Percentiles rank a stretch among this genome's conserved stretches.
These are phyloP conservation scores for Rapana venosa DNA, from an alignment of 2,888 invertebrate species.

Conservation along the genomic window DNA sequence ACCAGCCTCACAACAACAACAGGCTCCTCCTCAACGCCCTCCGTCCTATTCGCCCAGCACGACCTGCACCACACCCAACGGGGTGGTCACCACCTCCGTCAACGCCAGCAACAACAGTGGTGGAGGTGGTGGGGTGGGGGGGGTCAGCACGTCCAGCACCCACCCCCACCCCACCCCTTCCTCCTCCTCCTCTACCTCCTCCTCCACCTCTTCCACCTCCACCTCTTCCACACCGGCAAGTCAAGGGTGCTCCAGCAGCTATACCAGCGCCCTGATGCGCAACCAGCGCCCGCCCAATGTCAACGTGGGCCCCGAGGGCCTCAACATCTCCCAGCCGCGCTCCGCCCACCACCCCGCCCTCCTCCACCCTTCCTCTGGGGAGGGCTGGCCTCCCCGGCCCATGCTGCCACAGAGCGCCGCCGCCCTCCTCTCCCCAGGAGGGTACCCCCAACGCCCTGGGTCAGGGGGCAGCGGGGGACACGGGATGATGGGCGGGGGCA, in stretches of 20 bases:
- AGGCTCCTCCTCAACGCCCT: conserved; percentile 59
- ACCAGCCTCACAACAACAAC: conserved; percentile 38
- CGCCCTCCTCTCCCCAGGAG: conserved; percentile 8
- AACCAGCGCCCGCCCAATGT: conserved; percentile 83
- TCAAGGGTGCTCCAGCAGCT: conserved; percentile 53
- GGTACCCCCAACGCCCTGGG: conserved; percentile 32
- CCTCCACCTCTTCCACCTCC: conserved; percentile 26
- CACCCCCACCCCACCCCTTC: conserved; percentile 54
- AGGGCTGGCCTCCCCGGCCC: conserved; percentile 28
- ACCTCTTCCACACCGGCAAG: neutral
- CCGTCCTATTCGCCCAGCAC: conserved; percentile 60
- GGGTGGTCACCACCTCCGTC: conserved; percentile 55
- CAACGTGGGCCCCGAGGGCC: conserved; percentile 81
- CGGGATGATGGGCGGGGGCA: conserved; percentile 20
- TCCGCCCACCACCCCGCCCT: conserved; percentile 79
- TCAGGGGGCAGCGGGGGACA: conserved; percentile 24
- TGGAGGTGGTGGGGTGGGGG: conserved; percentile 27
- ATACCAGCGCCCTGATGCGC: conserved; percentile 75
- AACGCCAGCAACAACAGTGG: conserved; percentile 32
- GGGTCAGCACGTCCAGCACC: conserved; percentile 47
- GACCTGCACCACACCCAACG: conserved; percentile 52
- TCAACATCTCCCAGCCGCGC: conserved; percentile 79
- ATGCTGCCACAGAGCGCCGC: conserved; percentile 53
- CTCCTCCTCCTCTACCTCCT: conserved; percentile 28
- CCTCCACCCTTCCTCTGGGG: conserved; percentile 23